Base-by-base conservation (phyloP, 35 echinoderm and acorn worm species). In the Anneissia japonica region DNA sequence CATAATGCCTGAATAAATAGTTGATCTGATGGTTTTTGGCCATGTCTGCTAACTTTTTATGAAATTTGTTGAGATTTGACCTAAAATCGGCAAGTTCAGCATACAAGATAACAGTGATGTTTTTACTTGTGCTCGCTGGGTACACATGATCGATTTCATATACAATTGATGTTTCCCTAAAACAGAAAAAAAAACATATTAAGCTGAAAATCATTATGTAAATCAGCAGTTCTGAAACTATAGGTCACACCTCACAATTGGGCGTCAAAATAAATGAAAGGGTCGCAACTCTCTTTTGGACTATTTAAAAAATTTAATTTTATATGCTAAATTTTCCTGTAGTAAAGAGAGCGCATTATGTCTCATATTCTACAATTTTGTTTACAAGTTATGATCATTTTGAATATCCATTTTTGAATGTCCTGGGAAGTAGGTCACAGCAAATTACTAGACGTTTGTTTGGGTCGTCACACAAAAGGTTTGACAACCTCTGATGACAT, bases 1-100 rank as follows among this genome's bases (percentile, higher is more conserved):
- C 35, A 82, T 91, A 99, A 84, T 99, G 96, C 82, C 96, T 88
- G 46, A 91, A 86, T 38, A 99, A 74, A 37, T 99, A 99, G n/a
- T 94, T 90, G 33, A 99, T 91, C 19, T 79, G 43, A 7, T 92
- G 85, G 37, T 40, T 74, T 4, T 85, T 30, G 30, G 90, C 91
- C 36, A 89, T 31, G 10, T 39, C 30, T 34, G 81, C 55, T 28
- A 99, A 79, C 9, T 45, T 37, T 81, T 89, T 91, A 79, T 99
- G 96, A 73, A 94, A 97, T 19, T 56, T 55, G n/a, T 74, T 39
- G 17, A 94, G 4, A 34, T 90, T 46, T 46, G 89, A 89, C 10
- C 77, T 74, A 77, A 74, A 77, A 46, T 90, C 83, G 76, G 46
- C 80, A 12, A 99, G 26, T 33, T 90, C 81, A 75, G 89, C 96